Evolutionary conservation across 2,888 invertebrate species (phyloP), one percentile per base, ranked within the genome.

Genomic region (Tridacna gigas): DNA sequence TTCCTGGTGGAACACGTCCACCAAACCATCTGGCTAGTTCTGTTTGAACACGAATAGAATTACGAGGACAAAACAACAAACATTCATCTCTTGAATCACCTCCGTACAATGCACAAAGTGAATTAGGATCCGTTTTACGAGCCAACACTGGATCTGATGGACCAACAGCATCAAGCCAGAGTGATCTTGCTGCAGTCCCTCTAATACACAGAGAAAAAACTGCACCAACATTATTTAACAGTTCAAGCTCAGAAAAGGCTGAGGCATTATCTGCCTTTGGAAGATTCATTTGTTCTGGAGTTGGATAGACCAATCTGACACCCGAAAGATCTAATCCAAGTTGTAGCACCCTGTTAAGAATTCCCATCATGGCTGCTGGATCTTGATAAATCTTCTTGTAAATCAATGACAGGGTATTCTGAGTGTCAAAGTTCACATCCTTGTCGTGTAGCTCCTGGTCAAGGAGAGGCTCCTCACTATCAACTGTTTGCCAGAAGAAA

Each of bases 401-500:
- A n/a, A 94, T 85, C 4, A 94, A 89, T 3, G 93, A 92, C 89
- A 94, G 89, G 11, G 93, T 93, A 79, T 91, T 92, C 86, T 94
- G 93, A 0, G 90, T 91, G 25, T 93, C 92, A 66, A 90, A 90
- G 60, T 88, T 88, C 22, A 90, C 89, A 13, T 84, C 84, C 4
- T 84, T 77, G 63, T 92, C 90, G 69, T 84, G 85, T 13, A 88
- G 71, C 15, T 84, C 84, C 37, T 90, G 89, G n/a, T 91, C 90
- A 65, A 77, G 84, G 18, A 76, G 79, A 0, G 80, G 65, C 60
- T 93, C 94, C 18, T 93, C 93, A 77, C 86, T 91, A 80, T 94
- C 94, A 1, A 94, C 89, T 0, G 94, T 93, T 84, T 93, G 91
- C 93, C 93, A 94, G 90, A 91, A 93, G 81, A 94, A 94, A 7